Conservation (phyloP, 2,113 vertebrate genomes). For the Hippopotamus amphibius region DNA sequence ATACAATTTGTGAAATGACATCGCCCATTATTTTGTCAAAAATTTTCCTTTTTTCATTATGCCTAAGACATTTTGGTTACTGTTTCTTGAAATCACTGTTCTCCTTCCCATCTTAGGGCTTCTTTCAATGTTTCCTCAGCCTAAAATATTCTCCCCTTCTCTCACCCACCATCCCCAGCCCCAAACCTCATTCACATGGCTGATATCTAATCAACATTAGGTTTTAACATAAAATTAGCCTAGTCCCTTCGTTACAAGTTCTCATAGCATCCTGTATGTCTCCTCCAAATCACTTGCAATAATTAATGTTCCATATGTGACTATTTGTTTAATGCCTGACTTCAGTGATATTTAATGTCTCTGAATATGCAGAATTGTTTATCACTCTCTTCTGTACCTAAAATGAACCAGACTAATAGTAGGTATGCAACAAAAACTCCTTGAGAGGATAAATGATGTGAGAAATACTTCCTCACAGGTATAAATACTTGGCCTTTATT, state of each 20-base stretch:
- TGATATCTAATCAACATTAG: not conserved
- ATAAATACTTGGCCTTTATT: not conserved
- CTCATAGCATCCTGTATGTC: not conserved
- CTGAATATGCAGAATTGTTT: not conserved
- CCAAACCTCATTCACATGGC: not conserved
- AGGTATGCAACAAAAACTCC: not conserved
- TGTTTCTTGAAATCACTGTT: not conserved
- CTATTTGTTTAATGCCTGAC: not conserved
- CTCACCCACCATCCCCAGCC: not conserved
- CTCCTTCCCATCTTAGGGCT: not conserved
- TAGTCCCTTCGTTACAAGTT: not conserved
- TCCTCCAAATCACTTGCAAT: not conserved
- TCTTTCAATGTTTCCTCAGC: not conserved
- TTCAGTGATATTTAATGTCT: not conserved
- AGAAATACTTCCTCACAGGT: not conserved
- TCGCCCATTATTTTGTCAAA: not conserved
- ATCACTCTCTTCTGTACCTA: not conserved
- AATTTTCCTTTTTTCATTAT: not conserved
- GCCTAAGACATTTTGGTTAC: not conserved
- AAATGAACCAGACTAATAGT: not conserved
- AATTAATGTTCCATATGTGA: not conserved
- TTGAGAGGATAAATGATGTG: not conserved
- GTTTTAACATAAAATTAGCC: not conserved
- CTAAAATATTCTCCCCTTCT: not conserved
- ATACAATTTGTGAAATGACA: not conserved